A percentile compares a stretch with the other conserved stretches of the same genome.
Evolutionary conservation across 2,113 vertebrate species (phyloP).

Genomic region (Mesitornis unicolor): DNA sequence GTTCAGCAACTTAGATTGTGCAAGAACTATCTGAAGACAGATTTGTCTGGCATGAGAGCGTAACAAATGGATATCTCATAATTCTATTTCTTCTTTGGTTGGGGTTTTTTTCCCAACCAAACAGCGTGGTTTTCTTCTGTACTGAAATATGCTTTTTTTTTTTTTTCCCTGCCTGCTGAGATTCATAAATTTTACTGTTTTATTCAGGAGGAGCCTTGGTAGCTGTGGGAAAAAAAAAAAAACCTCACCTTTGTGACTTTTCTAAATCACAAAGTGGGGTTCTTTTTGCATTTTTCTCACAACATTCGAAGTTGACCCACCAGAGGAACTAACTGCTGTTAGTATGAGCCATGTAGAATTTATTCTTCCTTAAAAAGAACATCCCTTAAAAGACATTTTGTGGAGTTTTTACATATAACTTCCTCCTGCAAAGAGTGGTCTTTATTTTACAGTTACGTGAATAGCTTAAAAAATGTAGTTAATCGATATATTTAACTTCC

Average conservation of each 20-base stretch:
- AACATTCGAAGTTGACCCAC: neutral
- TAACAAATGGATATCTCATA: conserved; percentile 32
- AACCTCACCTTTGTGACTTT: neutral
- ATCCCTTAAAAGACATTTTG: neutral
- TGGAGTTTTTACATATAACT: neutral
- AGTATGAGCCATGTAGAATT: neutral
- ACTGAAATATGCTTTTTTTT: neutral
- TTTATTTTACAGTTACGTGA: neutral
- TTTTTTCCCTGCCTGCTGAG: neutral
- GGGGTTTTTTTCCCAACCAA: neutral
- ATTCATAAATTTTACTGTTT: neutral
- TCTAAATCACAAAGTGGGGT: neutral
- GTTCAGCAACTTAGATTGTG: conserved; percentile 43
- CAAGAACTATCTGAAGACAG: conserved; percentile 8
- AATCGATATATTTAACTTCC: neutral
- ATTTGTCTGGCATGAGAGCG: neutral
- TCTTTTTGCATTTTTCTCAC: neutral
- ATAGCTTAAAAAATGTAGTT: neutral
- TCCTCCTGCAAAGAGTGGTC: neutral
- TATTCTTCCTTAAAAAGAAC: neutral
- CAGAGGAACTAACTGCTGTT: neutral
- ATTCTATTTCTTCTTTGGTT: neutral
- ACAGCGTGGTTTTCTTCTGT: neutral
- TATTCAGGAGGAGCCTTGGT: neutral
- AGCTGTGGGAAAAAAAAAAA: neutral